Evolutionary conservation across 2,113 vertebrate species (phyloP), one percentile per base, ranked within the genome.

Genomic region (Hucho hucho): DNA sequence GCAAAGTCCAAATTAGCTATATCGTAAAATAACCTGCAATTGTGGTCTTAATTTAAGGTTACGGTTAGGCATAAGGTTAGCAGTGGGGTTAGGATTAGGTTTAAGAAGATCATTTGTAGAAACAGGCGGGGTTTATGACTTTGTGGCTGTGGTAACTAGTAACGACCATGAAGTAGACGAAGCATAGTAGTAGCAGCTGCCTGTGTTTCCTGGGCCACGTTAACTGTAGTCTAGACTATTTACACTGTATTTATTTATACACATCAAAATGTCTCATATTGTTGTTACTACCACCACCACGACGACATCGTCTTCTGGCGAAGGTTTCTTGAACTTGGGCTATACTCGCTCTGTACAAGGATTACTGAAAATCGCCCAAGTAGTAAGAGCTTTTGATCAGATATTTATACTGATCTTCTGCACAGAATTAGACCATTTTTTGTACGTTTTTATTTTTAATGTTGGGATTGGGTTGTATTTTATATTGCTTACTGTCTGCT

Each of bases 361-460:
- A 3, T 74, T 93, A 65, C 89, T 94, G 6, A 92, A 94, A 81
- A 69, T 89, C 12, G 90, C 87, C 25, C 93, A 94, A 83, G 83
- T 91, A 88, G 93, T 94, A 87, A 92, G 83, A 53, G 2, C 16
- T 56, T 47, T 58, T 25, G 9, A 11, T 25, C 22, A 1, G 6
- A 63, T 53, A 53, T 53, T 1, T 53, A 13, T 11, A 43, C 37
- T 11, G 37, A 43, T 43, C 2, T 43, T 11, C 9, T 43, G 37
- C 37, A 11, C 37, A 43, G 4, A 18, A 53, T 13, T 53, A 53
- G 4, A 16, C 16, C 0, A 18, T 53, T 13, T 53, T 53, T 53
- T 1, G 1, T 18, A 18, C 3, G 4, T 3, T 53, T 18, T 53
- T 18, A 5, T 53, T 16, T 53, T 53, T 18, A 1, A 53, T 53